A percentile compares a stretch with the other conserved stretches of the same genome.
Conservation (phyloP, 2,888 invertebrate genomes). For the Salpingus planirostris region DNA sequence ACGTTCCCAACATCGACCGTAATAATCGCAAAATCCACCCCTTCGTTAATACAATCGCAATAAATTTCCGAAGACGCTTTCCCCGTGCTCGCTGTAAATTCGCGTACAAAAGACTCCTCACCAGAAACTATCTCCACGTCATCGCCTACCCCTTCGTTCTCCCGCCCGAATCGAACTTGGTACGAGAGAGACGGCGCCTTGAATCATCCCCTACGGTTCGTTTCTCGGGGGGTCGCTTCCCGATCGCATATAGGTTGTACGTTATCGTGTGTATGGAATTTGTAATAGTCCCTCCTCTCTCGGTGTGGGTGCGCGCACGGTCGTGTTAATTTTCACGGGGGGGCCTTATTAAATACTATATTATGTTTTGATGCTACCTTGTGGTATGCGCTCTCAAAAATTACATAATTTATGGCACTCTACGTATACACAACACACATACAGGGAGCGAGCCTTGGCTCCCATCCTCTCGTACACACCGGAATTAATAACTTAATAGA, state of each 20-base stretch:
- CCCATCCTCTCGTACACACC: too few relatives aligned
- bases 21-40: conserved; percentile 28
- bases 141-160: conserved; percentile 8
- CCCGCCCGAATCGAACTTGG: not conserved
- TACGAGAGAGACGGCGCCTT: conserved; percentile 6
- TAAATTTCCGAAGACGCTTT: conserved; percentile 35
- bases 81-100: conserved; percentile 25
- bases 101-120: conserved; percentile 20
- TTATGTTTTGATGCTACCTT: conserved; percentile 40
- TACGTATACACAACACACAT: too few relatives aligned
- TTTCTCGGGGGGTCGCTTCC: too few relatives aligned
- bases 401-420: conserved; percentile 33
- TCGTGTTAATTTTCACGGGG: conserved; percentile 40
- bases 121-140: conserved; percentile 10
- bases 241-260: conserved; percentile 35
- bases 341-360: conserved; percentile 44
- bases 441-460: too few relatives aligned
- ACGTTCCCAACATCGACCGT: conserved; percentile 18
- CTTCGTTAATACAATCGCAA: conserved; percentile 34
- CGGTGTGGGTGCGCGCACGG: too few relatives aligned
- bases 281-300: too few relatives aligned
- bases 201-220: too few relatives aligned
- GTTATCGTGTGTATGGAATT: conserved; percentile 40
- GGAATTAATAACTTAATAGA: conserved; percentile 33
- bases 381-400: conserved; percentile 34